A percentile compares a stretch with the other conserved stretches of the same genome.
These are phyloP conservation scores for Cacoxenus indagator DNA, from an alignment of 2,888 invertebrate species.

Conservation along the genomic window DNA sequence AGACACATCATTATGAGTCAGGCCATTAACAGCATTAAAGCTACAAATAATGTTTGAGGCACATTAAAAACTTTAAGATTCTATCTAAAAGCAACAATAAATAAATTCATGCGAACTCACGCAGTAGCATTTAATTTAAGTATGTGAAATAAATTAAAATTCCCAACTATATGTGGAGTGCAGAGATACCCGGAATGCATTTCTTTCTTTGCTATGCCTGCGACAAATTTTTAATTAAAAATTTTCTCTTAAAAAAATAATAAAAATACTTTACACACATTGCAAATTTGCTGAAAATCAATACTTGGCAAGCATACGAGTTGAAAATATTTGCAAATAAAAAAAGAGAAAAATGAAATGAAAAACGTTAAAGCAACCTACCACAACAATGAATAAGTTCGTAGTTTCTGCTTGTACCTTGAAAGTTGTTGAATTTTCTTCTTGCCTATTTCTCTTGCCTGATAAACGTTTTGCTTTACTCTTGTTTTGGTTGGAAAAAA, in stretches of 20 bases:
- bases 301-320: conserved; percentile 5
- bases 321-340: conserved; percentile 1
- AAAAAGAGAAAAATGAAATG: not conserved
- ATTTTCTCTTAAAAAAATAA: not conserved
- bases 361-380: conserved; percentile 1
- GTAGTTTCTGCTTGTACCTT: not conserved
- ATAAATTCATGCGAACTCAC: not conserved
- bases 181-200: no score
- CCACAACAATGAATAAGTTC: conserved; percentile 13
- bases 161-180: no score
- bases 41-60: not conserved
- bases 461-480: not conserved
- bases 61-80: not conserved
- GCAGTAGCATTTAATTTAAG: no score
- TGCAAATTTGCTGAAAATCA: not conserved
- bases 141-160: no score
- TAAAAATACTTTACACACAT: not conserved
- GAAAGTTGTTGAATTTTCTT: not conserved
- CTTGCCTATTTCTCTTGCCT: conserved; percentile 6
- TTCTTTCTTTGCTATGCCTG: no score
- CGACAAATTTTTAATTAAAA: not conserved
- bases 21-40: not conserved
- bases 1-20: not conserved
- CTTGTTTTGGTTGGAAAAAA: not conserved
- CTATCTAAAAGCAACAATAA: not conserved